These are phyloP conservation scores for Salvelinus alpinus DNA, from an alignment of 2,113 vertebrate species.

Conservation along the genomic window DNA sequence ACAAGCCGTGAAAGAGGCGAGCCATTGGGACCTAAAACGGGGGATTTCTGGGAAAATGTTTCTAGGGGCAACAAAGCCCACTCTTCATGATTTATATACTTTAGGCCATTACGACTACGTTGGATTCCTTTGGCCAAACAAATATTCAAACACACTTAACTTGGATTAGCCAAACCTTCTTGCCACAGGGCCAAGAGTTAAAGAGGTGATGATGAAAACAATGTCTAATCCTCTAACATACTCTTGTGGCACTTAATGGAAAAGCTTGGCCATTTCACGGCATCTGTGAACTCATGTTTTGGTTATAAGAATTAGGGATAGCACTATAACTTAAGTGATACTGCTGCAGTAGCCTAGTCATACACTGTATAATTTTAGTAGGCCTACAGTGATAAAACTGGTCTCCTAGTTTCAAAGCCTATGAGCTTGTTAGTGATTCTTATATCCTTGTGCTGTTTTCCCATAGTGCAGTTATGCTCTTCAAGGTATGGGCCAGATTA, in stretches of 20 bases:
- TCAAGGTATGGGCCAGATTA: slow-evolving; percentile 53
- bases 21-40: not conserved
- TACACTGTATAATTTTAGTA: not conserved
- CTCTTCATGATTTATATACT: not conserved
- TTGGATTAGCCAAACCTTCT: not conserved
- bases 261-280: not conserved
- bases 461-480: slow-evolving; percentile 17
- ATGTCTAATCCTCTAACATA: not conserved
- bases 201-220: not conserved
- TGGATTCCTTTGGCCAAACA: not conserved
- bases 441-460: slow-evolving; percentile 11
- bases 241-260: not conserved
- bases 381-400: not conserved
- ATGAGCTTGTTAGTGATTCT: slow-evolving; percentile 51
- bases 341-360: not conserved
- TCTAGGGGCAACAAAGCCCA: not conserved
- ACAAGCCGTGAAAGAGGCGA: slow-evolving; percentile 31
- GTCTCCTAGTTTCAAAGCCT: slow-evolving; percentile 44
- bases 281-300: not conserved
- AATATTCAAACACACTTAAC: not conserved
- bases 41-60: slow-evolving; percentile 29
- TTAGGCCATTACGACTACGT: not conserved
- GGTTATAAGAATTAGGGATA: not conserved
- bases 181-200: not conserved
- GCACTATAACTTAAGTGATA: not conserved